Evolutionary conservation across 2,113 vertebrate species (phyloP), one percentile per base, ranked within the genome.

Genomic region (Tyrannus savana): DNA sequence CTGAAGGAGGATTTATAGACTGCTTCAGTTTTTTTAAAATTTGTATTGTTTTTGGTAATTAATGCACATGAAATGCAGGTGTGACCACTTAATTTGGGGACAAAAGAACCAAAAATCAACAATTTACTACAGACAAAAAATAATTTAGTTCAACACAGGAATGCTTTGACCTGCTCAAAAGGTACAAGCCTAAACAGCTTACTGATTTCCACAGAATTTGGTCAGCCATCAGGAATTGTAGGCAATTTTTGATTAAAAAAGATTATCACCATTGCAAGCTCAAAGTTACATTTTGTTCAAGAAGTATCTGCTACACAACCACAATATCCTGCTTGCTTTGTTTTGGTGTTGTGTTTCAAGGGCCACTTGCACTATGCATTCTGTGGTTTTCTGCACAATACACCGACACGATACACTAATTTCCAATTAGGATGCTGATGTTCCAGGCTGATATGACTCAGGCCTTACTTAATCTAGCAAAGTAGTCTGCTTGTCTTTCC

Each of bases 21-120:
- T 93, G 76, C 90, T 97, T 95, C 91, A 71, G 84, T 91, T 86
- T 91, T 86, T 62, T 76, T 42, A 2, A 41, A 41, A 88, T 89
- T 96, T 96, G 81, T 93, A 88, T 81, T 93, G 83, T 79, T 91
- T 80, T 90, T 74, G 77, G 84, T 94, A 96, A 97, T 96, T 97
- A 97, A 96, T 18, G 3, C 23, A 58, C 79, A 94, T 95, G 93
- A 97, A 97, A 94, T 72, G 37, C 28, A 47, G 52, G 41, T 47
- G 56, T 27, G 53, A 47, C 19, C 31, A 80, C 47, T 78, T 82
- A 46, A 50, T 69, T 23, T 79, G 19, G 66, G 76, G 73, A 92
- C 64, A 72, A 63, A 59, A 94, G 69, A 91, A 89, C 22, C 52
- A 33, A 55, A 49, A 37, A 67, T 86, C 84, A 93, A n/a, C 31